Evolutionary conservation across 2,113 vertebrate species (phyloP).

Genomic region (Tor tambroides): DNA sequence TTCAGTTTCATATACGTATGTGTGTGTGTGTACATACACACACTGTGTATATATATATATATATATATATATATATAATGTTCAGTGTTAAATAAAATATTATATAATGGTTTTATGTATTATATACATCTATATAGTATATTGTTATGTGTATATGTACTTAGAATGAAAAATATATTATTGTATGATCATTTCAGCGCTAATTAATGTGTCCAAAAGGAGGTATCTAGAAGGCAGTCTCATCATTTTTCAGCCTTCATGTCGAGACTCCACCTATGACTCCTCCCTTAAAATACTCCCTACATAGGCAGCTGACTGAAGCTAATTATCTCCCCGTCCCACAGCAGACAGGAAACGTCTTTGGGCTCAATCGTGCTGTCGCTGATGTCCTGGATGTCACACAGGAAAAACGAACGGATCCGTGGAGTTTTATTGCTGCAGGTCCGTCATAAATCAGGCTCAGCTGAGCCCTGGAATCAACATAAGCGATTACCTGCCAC

Average conservation of each 20-base stretch:
- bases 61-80: no score
- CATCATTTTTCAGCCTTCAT: neutral
- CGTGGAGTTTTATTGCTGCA: neutral
- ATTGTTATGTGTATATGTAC: no score
- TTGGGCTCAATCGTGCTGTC: neutral
- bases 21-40: no score
- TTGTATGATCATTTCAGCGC: no score
- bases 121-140: no score
- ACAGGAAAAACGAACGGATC: neutral
- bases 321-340: neutral
- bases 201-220: no score
- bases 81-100: neutral
- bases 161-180: no score
- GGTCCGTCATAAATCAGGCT: conserved; percentile 2
- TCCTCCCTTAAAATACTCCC: neutral
- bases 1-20: no score
- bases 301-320: neutral
- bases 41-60: no score
- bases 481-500: conserved; percentile 6
- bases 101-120: no score
- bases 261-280: neutral
- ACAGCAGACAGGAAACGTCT: neutral
- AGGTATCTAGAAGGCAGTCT: neutral
- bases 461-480: conserved; percentile 13
- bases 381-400: conserved; percentile 1